phyloP scores from a whole-genome alignment of 2,797 vertebrate genomes.

The Allobates femoralis region DNA sequence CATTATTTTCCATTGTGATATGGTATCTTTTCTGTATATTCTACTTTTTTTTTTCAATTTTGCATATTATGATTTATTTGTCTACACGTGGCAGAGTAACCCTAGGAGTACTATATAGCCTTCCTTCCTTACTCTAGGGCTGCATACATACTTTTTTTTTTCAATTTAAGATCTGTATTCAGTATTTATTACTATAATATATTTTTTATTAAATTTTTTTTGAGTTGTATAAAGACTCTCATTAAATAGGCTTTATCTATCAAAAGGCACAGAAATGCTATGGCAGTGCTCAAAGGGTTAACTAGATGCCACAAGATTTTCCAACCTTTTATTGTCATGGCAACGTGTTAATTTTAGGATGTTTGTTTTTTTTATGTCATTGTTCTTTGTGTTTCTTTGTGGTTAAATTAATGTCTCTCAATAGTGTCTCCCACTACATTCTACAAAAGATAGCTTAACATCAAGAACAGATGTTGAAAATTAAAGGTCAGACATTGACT shows the following conservation, averaged over 20 bases:
- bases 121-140: conserved; percentile 71
- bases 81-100: conserved; percentile 71
- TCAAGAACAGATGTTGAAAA: conserved; percentile 93
- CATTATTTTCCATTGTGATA: conserved; percentile 76
- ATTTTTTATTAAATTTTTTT: conserved; percentile 67
- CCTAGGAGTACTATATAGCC: conserved; percentile 73
- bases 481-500: conserved; percentile 92
- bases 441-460: conserved; percentile 84
- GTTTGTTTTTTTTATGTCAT: conserved; percentile 70
- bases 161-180: conserved; percentile 68
- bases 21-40: conserved; percentile 67
- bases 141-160: conserved; percentile 75
- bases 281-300: conserved; percentile 90
- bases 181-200: conserved; percentile 62
- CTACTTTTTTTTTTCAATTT: conserved; percentile 12
- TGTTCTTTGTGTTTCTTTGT: conserved; percentile 81
- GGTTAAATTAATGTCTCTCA: conserved; percentile 81
- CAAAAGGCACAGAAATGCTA: conserved; percentile 91
- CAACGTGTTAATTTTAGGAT: conserved; percentile 81
- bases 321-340: conserved; percentile 82
- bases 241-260: conserved; percentile 75
- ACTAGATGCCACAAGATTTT: conserved; percentile 78
- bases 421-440: conserved; percentile 80
- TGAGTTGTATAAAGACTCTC: conserved; percentile 75
- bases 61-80: conserved; percentile 55